Conservation (phyloP, 2,888 invertebrate genomes). For the Lasioglossum villosulum region DNA sequence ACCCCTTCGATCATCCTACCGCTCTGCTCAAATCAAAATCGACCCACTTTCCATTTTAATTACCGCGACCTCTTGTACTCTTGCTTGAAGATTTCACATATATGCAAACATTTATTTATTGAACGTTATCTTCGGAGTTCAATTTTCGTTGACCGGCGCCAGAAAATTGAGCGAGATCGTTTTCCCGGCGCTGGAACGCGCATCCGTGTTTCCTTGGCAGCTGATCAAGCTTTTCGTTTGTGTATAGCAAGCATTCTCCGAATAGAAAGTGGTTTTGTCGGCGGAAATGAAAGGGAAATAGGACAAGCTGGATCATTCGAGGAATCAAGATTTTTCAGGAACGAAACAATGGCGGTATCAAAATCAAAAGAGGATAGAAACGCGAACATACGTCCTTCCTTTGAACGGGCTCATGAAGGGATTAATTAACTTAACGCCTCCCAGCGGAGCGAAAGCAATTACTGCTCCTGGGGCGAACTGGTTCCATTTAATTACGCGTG, state of each 20-base stretch:
- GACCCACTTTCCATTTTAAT: not conserved
- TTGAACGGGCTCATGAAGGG: not conserved
- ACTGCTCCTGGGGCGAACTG: constrained; percentile 24
- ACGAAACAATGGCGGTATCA: not conserved
- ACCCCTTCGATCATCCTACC: not conserved
- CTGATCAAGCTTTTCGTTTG: constrained; percentile 35
- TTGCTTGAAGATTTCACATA: not conserved
- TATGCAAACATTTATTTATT: not conserved
- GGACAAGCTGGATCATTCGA: not conserved
- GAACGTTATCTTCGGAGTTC: not conserved
- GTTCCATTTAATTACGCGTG: constrained; percentile 48
- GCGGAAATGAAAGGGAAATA: constrained; percentile 7
- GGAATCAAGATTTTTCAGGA: not conserved
- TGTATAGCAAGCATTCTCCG: constrained; percentile 16
- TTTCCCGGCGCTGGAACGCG: not conserved
- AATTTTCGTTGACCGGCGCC: not conserved
- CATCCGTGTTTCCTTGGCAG: constrained; percentile 40
- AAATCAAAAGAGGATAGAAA: not conserved
- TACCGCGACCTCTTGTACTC: not conserved
- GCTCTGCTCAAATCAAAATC: not conserved
- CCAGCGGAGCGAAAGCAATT: constrained; percentile 46
- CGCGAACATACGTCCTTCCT: not conserved
- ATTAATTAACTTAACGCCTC: constrained; percentile 29
- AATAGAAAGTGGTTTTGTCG: constrained; percentile 48
- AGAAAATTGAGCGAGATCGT: not conserved